Conservation (phyloP, 1,140 invertebrate species). For the Ceratitis capitata region DNA sequence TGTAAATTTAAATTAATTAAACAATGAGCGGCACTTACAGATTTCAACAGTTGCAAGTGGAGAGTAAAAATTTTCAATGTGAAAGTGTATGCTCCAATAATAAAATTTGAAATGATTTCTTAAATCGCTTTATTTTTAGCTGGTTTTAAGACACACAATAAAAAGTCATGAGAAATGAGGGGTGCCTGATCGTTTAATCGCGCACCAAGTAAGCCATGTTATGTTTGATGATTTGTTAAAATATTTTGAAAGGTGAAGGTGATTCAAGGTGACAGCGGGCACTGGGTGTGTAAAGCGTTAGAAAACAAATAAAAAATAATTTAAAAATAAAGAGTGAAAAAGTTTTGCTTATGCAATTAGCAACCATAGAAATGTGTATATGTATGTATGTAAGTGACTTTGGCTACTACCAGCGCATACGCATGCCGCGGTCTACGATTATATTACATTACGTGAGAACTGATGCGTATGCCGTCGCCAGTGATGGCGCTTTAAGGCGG, state of each 20-base stretch:
- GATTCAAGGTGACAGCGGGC: background rate
- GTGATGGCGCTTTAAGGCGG: constrained; percentile 1
- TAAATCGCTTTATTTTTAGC: too few relatives aligned
- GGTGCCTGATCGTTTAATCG: background rate
- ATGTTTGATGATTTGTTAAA: background rate
- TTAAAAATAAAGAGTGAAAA: background rate
- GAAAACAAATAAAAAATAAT: too few relatives aligned
- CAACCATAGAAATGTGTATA: constrained; percentile 9
- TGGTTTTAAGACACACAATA: background rate
- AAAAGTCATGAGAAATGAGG: too few relatives aligned
- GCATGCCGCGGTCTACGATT: background rate
- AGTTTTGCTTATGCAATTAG: background rate
- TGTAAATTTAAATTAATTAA: background rate
- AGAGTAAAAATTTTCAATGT: background rate
- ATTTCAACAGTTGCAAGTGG: background rate
- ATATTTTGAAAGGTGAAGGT: background rate
- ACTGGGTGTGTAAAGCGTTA: too few relatives aligned
- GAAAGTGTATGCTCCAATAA: too few relatives aligned
- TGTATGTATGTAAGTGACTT: background rate
- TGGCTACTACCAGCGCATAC: background rate
- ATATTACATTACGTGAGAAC: constrained; percentile 8
- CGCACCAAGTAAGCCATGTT: background rate
- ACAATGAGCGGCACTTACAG: background rate
- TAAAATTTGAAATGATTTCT: background rate
- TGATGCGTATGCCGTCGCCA: background rate